Evolutionary conservation across 2,797 vertebrate genomes (phyloP), one percentile per base, ranked within the genome.

Genomic region (Chelon auratus): DNA sequence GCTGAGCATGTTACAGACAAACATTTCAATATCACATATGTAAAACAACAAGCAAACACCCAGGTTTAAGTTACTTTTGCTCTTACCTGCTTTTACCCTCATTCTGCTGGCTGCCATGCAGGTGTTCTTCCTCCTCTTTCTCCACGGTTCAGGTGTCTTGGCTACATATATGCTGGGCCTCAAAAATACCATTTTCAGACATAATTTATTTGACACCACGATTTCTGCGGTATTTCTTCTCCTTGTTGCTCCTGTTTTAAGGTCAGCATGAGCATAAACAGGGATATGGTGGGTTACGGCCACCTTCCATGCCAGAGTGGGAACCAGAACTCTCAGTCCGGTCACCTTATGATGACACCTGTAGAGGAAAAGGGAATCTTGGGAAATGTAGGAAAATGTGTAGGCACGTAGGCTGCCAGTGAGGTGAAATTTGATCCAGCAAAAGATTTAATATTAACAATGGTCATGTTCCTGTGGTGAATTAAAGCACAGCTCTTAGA

Each of bases 341-440:
- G 40, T 71, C 58, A 43, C 67, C 37, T 58, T 26, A 33, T 75
- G 71, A 74, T 70, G 65, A 67, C 57, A 75, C 59, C 36, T 13
- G 47, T 36, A 14, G 22, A 75, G 18, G n/a, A 26, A n/a, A 48
- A 48, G 15, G 17, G 67, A 48, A 72, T 78, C 39, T 0, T 76
- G 60, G 80, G 64, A 79, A 83, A 76, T 69, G 64, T 54, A 76
- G 72, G 24, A 57, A 47, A 22, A 5, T 9, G 17, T 9, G 0
- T 9, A 3, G 7, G 3, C 5, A n/a, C 5, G 2, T 4, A 54
- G 11, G 59, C 18, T 36, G 18, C 33, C 36, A 33, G 3, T 37
- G 26, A 62, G 8, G 7, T 9, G 0, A 14, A 20, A 1, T 9
- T 15, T 36, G 45, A 47, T 14, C 37, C 52, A 1, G n/a, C 47